phyloP scores from a whole-genome alignment of 2,888 invertebrate species.

The Periphyllus acericola region DNA sequence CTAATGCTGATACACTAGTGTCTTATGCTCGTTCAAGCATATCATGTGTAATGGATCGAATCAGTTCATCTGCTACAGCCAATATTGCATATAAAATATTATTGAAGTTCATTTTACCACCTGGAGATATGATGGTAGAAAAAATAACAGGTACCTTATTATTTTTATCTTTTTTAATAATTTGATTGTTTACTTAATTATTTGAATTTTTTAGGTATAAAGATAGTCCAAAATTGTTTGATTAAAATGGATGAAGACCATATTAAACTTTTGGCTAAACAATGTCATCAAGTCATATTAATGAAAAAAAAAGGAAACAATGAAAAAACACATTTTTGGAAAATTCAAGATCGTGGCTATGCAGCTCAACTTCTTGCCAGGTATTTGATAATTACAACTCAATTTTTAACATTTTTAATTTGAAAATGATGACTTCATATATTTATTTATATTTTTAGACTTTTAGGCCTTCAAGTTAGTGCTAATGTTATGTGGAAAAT shows the following conservation, averaged over 20 bases:
- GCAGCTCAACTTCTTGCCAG: constrained; percentile 63
- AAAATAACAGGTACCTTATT: constrained; percentile 74
- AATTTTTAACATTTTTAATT: not conserved
- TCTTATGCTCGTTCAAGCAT: constrained; percentile 39
- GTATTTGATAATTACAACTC: constrained; percentile 11
- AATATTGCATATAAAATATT: constrained; percentile 66
- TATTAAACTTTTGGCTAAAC: constrained; percentile 61
- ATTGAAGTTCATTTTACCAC: constrained; percentile 75
- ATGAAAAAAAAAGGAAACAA: constrained; percentile 58
- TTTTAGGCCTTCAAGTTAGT: constrained; percentile 61
- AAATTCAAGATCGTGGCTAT: constrained; percentile 62
- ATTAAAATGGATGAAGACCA: constrained; percentile 61
- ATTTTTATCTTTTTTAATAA: constrained; percentile 62
- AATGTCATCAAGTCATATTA: constrained; percentile 61
- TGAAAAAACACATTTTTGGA: constrained; percentile 62
- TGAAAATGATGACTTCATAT: not conserved
- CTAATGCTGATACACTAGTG: constrained; percentile 38
- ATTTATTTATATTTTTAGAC: constrained; percentile 32
- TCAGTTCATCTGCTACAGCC: constrained; percentile 21
- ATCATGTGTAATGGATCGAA: constrained; percentile 29
- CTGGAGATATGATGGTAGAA: constrained; percentile 79
- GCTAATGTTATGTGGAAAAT: constrained; percentile 62
- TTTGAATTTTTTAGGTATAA: constrained; percentile 36
- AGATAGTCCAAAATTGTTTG: constrained; percentile 54
- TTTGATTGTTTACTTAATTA: not conserved